Base-by-base conservation (phyloP, 2,888 invertebrate genomes). In the Xanthia togata region DNA sequence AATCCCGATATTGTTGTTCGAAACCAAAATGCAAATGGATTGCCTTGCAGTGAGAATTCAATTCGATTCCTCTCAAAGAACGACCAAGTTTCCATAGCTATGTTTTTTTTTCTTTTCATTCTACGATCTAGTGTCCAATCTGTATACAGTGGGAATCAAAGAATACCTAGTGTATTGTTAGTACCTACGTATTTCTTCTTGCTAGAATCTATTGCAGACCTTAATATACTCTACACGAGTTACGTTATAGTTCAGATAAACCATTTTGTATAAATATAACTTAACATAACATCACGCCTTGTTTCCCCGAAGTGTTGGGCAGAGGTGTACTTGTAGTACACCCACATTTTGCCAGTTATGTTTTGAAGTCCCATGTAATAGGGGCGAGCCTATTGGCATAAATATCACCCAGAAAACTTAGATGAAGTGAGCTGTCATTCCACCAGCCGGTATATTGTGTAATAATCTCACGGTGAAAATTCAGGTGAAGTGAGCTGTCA, bases 1-100 rank as follows among this genome's bases (percentile, higher is more conserved):
- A 71, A 71, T 55, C 50, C 26, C 53, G 47, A 69, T 64, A 62
- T 53, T 59, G 60, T 71, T 57, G 35, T n/a, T 68, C 12, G 17
- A 59, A 62, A 79, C 83, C 44, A 60, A 75, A 79, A 79, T 83
- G 75, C 44, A 82, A 82, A 83, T 82, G 35, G 35, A 75, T 79
- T 75, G 74, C 65, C n/a, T 73, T 73, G 64, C 70, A 71, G 12
- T n/a, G 79, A 65, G 50, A 47, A 50, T 57, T 73, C 71, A 64
- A 79, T 82, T 64, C 63, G 44, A 55, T 44, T 31, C 60, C 8
- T 38, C 60, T 70, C 83, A 78, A 70, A 82, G 83, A 73, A 23
- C 73, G 62, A 78, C 44, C 70, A 44, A 70, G 53, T 71, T 81
- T 68, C 82, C 64, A 71, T 71, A 4, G 57, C 64, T 26, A 35